phyloP scores from a whole-genome alignment of 2,113 vertebrate genomes.

The Riparia riparia region DNA sequence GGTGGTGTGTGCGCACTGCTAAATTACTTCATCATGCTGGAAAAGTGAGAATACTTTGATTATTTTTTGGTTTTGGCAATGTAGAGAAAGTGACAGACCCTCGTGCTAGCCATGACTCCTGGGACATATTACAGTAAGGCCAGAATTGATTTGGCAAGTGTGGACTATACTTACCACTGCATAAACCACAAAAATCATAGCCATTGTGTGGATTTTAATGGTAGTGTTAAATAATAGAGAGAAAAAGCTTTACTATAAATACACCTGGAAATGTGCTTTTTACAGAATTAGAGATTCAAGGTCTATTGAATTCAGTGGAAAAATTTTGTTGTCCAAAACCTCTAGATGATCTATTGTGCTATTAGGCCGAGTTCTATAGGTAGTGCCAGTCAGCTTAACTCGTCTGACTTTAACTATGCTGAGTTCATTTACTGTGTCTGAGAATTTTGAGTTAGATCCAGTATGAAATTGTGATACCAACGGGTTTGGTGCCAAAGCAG shows the following conservation, averaged over 20 bases:
- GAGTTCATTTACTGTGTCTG: neutral
- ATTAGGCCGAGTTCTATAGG: neutral
- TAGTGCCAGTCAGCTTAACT: neutral
- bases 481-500: neutral
- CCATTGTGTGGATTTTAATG: neutral
- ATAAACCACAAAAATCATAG: neutral
- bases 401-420: neutral
- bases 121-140: neutral
- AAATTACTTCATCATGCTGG: neutral
- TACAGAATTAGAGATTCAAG: neutral
- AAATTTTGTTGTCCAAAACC: neutral
- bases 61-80: neutral
- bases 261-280: neutral
- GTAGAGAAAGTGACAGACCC: neutral
- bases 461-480: neutral
- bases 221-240: neutral
- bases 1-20: neutral
- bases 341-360: neutral
- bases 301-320: neutral
- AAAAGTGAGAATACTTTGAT: neutral
- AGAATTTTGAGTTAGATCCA: neutral
- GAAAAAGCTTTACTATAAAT: neutral
- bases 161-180: neutral
- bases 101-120: rapidly evolving
- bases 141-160: neutral